Evolutionary conservation across 2,797 vertebrate species (phyloP).

Genomic region (Molossus molossus): DNA sequence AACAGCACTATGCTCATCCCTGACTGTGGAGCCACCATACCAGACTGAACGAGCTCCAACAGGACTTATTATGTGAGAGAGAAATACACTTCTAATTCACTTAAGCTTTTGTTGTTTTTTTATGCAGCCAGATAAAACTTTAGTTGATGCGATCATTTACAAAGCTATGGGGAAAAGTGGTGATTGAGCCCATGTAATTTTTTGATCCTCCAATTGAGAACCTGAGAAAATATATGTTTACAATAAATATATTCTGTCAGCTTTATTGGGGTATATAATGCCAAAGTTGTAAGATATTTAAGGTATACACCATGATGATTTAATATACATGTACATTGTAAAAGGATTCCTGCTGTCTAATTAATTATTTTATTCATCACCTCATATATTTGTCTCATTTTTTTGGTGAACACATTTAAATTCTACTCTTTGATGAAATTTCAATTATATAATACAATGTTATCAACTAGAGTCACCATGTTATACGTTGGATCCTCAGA

Average conservation of each 20-base stretch:
- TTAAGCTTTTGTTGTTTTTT: constrained; percentile 37
- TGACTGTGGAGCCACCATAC: neutral
- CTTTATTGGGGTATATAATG: neutral
- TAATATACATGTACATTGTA: neutral
- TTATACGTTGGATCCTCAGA: neutral
- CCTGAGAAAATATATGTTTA: constrained; percentile 3
- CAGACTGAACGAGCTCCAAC: neutral
- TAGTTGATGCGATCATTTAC: neutral
- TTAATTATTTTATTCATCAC: neutral
- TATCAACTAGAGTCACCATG: neutral
- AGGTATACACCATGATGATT: neutral
- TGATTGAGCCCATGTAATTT: neutral
- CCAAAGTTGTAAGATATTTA: neutral
- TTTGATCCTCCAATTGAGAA: neutral
- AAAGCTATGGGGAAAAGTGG: neutral
- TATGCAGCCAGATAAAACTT: neutral
- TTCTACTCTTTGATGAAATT: neutral
- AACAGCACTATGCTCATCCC: neutral
- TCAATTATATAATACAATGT: neutral
- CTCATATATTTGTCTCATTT: neutral
- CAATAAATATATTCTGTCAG: neutral
- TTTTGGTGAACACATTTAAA: neutral
- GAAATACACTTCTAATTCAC: neutral
- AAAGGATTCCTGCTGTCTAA: neutral
- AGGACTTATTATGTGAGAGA: neutral